Base-by-base conservation (phyloP, 2,888 invertebrate species). In the Hydriomena furcata region DNA sequence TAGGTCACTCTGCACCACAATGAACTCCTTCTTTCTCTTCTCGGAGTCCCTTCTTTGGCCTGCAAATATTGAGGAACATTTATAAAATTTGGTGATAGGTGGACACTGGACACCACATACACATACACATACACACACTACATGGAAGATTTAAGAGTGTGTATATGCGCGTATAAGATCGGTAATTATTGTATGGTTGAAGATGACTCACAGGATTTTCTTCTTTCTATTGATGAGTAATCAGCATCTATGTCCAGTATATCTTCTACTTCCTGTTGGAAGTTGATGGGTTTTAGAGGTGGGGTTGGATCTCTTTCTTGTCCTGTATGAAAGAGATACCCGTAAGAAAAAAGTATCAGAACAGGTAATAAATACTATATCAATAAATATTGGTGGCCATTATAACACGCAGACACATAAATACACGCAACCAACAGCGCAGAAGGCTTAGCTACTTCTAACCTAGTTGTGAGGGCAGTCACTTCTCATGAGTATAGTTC, bases 1-100 rank as follows among this genome's bases (percentile, higher is more conserved):
- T n/a, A 93, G 76, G 66, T 93, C 93, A 63, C 93, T 93, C 69
- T 93, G 93, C 0, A 93, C 93, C 3, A 93, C 93, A 40, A 93
- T 93, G 66, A 92, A 93, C 41, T 93, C 92, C 45, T 93, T 92
- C 64, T 89, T 88, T 13, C 88, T 76, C 49, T 79, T 84, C 48
- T 91, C 91, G 0, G 91, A 91, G 61, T 91, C 91, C 66, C 79
- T 76, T 68, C 91, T 81, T 71, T 90, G 90, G 68, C 85, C 91
- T 91, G 55, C 1, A 74, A 71, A 5, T 40, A 30, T 1, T 31
- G n/a, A n/a, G n/a, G n/a, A n/a, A n/a, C n/a, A n/a, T n/a, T n/a
- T n/a, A n/a, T n/a, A n/a, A n/a, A n/a, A n/a, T n/a, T n/a, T n/a
- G n/a, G n/a, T n/a, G n/a, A n/a, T n/a, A n/a, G n/a, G n/a, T n/a